Base-by-base conservation (phyloP, 2,797 vertebrate genomes). In the Sebastes hubbsi region DNA sequence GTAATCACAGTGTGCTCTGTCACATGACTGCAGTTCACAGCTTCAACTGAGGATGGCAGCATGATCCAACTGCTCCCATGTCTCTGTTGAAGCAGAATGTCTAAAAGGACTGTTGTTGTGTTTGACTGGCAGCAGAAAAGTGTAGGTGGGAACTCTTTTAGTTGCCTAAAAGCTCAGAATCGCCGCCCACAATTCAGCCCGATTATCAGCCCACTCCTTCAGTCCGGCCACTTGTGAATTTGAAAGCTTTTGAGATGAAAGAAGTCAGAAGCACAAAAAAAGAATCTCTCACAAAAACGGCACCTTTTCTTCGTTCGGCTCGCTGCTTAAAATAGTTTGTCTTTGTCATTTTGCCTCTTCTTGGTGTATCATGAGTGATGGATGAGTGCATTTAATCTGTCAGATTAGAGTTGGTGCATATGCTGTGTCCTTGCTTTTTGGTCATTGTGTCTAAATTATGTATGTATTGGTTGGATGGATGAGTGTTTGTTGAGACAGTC, bases 1-100 rank as follows among this genome's bases (percentile, higher is more conserved):
- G 42, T 4, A 46, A 55, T 32, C 25, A 12, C 2, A 30, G 34
- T 16, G 9, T 18, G 49, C 49, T 5, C 8, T 20, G 49, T 65
- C 32, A 54, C 10, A 32, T 83, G 46, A 10, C 38, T 88, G 89
- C 79, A 93, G 68, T 91, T 94, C 82, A 63, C 32, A 73, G 30
- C n/a, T 77, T 78, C 3, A 34, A n/a, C 93, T 84, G 70, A 85
- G 18, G 94, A 65, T 60, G 92, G 92, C 94, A 93, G 88, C 71
- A 80, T 63, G 5, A 49, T 4, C 36, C 78, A 74, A 46, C 22
- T 2, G 6, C 24, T 66, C 16, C 55, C 16, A 5, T 5, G 8
- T 16, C 25, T 75, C 14, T 34, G 36, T 38, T 54, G 30, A 42
- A 22, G 74, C 12, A n/a, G 8, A 38, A 25, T 72, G 59, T 67